phyloP scores from a whole-genome alignment of 2,113 vertebrate genomes.

The Panthera leo region DNA sequence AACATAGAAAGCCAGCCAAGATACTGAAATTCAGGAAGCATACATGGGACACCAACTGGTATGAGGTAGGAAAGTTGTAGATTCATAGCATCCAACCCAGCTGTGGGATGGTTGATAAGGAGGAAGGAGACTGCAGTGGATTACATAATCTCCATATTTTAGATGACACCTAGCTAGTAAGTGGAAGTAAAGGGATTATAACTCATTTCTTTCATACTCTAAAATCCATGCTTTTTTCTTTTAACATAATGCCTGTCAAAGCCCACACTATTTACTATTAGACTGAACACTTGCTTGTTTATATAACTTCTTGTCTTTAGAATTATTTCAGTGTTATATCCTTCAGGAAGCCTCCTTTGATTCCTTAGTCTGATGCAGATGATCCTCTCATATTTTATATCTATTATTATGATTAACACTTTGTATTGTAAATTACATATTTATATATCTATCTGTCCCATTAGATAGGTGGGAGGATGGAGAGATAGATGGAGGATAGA shows the following conservation, averaged over 20 bases:
- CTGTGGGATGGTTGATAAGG: neutral
- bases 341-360: neutral
- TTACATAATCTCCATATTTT: conserved; percentile 1
- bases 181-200: neutral
- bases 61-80: neutral
- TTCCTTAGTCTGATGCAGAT: neutral
- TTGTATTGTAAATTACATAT: neutral
- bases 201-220: neutral
- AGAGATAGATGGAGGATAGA: neutral
- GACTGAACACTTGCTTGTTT: neutral
- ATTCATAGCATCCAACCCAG: neutral
- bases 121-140: neutral
- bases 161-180: neutral
- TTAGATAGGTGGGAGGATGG: neutral
- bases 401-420: neutral
- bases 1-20: neutral
- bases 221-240: neutral
- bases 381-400: neutral
- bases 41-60: neutral
- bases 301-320: neutral
- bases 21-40: neutral
- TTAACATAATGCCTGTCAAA: neutral
- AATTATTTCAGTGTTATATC: neutral
- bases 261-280: neutral
- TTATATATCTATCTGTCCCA: neutral